Evolutionary conservation across 1,140 invertebrate species (phyloP), one percentile per base, ranked within the genome.

Genomic region (Cotesia chilonis): DNA sequence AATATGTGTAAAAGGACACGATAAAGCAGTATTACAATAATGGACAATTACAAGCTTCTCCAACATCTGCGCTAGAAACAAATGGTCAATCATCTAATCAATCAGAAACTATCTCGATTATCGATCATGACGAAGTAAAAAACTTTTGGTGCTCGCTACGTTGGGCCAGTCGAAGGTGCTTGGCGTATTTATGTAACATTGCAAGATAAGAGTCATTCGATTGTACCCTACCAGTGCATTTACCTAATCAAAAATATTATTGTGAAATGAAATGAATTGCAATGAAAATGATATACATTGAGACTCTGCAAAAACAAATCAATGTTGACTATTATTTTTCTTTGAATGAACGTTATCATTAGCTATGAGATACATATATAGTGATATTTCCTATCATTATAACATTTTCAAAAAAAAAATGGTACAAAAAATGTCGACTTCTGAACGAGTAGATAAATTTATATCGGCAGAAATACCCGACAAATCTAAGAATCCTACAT

Each of bases 181-280:
- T n/a, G n/a, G n/a, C n/a, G n/a, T n/a, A n/a, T n/a, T n/a, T n/a
- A n/a, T n/a, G n/a, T n/a, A n/a, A n/a, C 7, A 38, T 37, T 64
- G 9, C 61, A 64, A 5, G 61, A 38, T 7, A 35, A 64, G 10
- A 35, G 3, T 37, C 17, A 17, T 17, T 17, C 17, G 17, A 17
- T 17, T 17, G 17, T 17, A 17, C 17, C 17, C 17, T 64, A 28
- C 61, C 61, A 7, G 36, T 64, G 6, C 61, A 64, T 64, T 7
- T 38, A 14, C 28, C 20, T 5, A 37, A 37, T 37, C 61, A 64
- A 37, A 37, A 66, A 47, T 52, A 51, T 66, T 20, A 47, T 41
- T 38, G 14, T 66, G 17, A 10, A 41, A n/a, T n/a, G n/a, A n/a
- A n/a, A n/a, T 66, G 37, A 66, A 47, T 66, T 51, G 37, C 10